These are phyloP conservation scores for Neodiprion pinetum DNA, from an alignment of 1,140 invertebrate genomes.

Conservation along the genomic window DNA sequence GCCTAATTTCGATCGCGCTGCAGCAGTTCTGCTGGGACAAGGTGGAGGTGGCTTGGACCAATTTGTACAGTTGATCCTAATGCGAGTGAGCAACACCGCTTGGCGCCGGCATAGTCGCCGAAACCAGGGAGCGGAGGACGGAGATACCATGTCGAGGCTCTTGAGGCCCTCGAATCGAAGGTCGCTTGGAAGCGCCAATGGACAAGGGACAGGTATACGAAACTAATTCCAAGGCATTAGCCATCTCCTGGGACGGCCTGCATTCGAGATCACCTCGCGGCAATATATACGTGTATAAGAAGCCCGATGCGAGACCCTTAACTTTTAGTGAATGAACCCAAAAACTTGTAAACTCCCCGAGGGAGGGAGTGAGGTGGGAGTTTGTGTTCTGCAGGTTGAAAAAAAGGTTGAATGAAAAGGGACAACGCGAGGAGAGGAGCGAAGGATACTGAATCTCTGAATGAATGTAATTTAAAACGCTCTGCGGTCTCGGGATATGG, in stretches of 20 bases:
- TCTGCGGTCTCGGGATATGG: neutral
- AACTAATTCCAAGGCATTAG: conserved; percentile 17
- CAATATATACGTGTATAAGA: neutral
- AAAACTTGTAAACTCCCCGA: conserved; percentile 8
- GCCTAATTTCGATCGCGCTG: neutral
- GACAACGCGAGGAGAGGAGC: conserved; percentile 24
- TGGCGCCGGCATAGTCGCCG: conserved; percentile 33
- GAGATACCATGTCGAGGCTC: neutral
- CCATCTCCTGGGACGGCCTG: conserved; percentile 25
- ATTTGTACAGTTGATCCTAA: conserved; percentile 39
- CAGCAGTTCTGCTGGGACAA: neutral
- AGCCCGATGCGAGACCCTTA: conserved; percentile 9
- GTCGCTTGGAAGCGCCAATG: neutral
- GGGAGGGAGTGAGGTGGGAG: neutral
- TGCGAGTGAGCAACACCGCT: conserved; percentile 29
- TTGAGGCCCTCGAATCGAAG: neutral
- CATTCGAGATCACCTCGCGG: neutral
- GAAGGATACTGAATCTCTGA: conserved; percentile 37
- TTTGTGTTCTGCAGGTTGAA: neutral
- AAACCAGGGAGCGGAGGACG: neutral
- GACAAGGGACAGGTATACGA: conserved; percentile 9
- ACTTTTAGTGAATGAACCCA: conserved; percentile 13
- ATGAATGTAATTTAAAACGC: conserved; percentile 47
- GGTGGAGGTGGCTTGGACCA: conserved; percentile 24
- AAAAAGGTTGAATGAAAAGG: conserved; percentile 19